phyloP scores from a whole-genome alignment of 1,140 invertebrate species.

The Agraylea sexmaculata region DNA sequence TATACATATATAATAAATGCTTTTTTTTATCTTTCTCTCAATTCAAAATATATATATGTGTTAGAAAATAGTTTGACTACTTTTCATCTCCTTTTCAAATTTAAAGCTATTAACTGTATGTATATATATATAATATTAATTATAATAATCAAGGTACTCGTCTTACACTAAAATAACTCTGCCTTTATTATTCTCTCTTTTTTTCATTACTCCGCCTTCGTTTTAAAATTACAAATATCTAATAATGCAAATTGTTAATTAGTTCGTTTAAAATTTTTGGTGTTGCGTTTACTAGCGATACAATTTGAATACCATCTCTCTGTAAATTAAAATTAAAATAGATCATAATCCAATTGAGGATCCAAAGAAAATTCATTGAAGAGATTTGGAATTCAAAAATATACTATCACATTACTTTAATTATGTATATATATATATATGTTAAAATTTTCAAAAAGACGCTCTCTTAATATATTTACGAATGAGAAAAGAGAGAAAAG shows the following conservation, averaged over 20 bases:
- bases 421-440: slow-evolving; percentile 2
- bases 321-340: slow-evolving; percentile 2
- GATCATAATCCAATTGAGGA: neutral
- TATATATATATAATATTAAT: slow-evolving; percentile 8
- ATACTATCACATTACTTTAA: slow-evolving; percentile 1
- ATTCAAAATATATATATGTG: slow-evolving; percentile 22
- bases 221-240: slow-evolving; percentile 1
- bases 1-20: slow-evolving; percentile 3
- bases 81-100: slow-evolving; percentile 13
- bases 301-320: slow-evolving; percentile 15
- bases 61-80: slow-evolving; percentile 23
- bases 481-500: slow-evolving; percentile 5
- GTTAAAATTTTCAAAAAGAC: slow-evolving; percentile 2
- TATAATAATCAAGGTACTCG: slow-evolving; percentile 22
- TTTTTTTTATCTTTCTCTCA: slow-evolving; percentile 12
- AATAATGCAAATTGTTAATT: neutral
- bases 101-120: slow-evolving; percentile 22
- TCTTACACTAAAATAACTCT: slow-evolving; percentile 20
- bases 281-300: slow-evolving; percentile 23
- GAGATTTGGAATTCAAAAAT: neutral
- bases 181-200: slow-evolving; percentile 14
- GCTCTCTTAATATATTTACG: neutral
- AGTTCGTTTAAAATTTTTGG: slow-evolving; percentile 22
- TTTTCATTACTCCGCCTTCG: neutral
- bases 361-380: neutral